Base-by-base conservation (phyloP, 2,888 invertebrate species). In the Cecidostiba fungosa region DNA sequence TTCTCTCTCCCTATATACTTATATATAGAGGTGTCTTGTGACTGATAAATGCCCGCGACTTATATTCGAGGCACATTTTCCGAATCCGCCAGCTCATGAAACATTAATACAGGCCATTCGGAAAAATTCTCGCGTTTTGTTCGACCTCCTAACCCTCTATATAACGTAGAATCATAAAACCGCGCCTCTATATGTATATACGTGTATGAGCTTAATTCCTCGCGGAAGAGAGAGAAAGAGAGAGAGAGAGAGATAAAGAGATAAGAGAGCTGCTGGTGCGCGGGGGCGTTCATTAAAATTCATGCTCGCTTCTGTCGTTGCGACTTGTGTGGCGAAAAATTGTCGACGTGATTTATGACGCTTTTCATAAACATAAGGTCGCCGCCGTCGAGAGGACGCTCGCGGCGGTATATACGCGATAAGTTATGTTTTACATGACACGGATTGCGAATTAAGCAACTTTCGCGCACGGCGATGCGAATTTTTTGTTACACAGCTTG, bases 331-430 rank as follows among this genome's bases (percentile, higher is more conserved):
- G 32, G 59, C 36, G 29, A 79, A 79, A 79, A 79, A 70, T 79
- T 70, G 47, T 69, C 50, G 23, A 32, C 29, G 73, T 82, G 82
- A 82, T 82, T 82, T 76, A 82, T 39, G 43, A 23, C 16, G 66
- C 74, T 74, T 82, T 82, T 54, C 82, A 77, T 82, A 77, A 82
- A 54, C 82, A 82, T 82, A 82, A 82, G 74, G 59, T 62, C 47
- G 73, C 36, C 26, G 19, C n/a, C 54, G 54, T 2, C 4, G 47
- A 12, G 43, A 12, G 23, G 16, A 43, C 62, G 26, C n/a, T n/a
- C n/a, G n/a, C n/a, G n/a, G n/a, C n/a, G n/a, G 54, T 54, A 54
- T 23, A 19, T 66, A 23, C 77, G 43, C 79, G 70, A 72, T 80
- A 80, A 80, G 72, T 80, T 72, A 54, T 32, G 50, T 54, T 72